These are phyloP conservation scores for Ceratoteleas bidentatus DNA, from an alignment of 1,140 invertebrate species.

Conservation along the genomic window DNA sequence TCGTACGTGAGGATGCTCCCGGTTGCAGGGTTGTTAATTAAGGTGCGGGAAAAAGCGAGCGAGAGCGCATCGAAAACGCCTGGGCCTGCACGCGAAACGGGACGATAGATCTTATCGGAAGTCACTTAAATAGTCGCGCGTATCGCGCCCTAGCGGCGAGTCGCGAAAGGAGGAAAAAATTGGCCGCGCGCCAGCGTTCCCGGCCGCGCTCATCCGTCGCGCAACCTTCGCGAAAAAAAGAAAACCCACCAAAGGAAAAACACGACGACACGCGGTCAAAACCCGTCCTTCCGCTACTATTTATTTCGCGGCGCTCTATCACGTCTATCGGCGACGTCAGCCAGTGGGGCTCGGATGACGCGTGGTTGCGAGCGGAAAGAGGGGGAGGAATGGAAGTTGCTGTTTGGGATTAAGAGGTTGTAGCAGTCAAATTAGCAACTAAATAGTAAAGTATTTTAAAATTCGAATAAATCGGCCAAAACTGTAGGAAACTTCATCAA, in stretches of 20 bases:
- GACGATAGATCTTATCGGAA: slow-evolving; percentile 75
- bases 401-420: no score
- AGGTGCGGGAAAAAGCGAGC: not conserved
- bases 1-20: no score
- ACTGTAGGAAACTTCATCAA: no score
- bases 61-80: slow-evolving; percentile 74
- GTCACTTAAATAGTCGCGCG: slow-evolving; percentile 80
- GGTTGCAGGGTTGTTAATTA: no score
- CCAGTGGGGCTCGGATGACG: no score
- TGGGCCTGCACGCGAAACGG: slow-evolving; percentile 81
- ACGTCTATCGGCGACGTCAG: not conserved
- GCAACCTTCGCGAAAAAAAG: slow-evolving; percentile 57
- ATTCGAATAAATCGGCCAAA: no score
- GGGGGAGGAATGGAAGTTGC: no score
- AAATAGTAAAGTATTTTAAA: no score
- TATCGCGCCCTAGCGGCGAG: slow-evolving; percentile 77
- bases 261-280: slow-evolving; percentile 27
- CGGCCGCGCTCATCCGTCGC: slow-evolving; percentile 64
- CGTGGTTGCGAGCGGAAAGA: no score
- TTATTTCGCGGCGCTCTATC: slow-evolving; percentile 11
- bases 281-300: slow-evolving; percentile 28
- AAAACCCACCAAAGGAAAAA: slow-evolving; percentile 51
- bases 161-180: slow-evolving; percentile 72
- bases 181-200: slow-evolving; percentile 75
- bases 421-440: no score